Evolutionary conservation across 2,797 vertebrate genomes (phyloP).

Genomic region (Salarias fasciatus): DNA sequence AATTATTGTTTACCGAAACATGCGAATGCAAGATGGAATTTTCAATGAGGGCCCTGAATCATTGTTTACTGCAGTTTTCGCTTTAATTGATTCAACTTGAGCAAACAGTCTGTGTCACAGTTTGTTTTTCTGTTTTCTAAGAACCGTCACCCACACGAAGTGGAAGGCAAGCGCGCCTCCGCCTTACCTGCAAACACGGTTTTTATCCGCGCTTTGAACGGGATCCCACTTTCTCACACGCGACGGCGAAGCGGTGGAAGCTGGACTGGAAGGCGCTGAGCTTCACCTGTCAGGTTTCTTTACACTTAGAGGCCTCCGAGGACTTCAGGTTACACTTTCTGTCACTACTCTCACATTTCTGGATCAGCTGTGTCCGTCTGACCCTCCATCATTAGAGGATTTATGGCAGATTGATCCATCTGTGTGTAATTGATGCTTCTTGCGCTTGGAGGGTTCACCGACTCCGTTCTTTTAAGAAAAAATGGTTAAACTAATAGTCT

Average conservation of each 20-base stretch:
- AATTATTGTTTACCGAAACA: constrained; percentile 78
- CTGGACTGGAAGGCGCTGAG: constrained; percentile 48
- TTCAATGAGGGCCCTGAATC: constrained; percentile 60
- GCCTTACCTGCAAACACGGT: too few species aligned
- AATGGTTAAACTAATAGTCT: too few species aligned
- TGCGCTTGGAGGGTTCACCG: background rate
- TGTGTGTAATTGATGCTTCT: background rate
- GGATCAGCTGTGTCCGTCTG: too few species aligned
- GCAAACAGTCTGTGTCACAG: constrained; percentile 72
- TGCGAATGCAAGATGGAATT: constrained; percentile 70
- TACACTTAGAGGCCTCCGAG: constrained; percentile 9
- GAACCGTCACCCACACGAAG: background rate
- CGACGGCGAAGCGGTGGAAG: constrained; percentile 21
- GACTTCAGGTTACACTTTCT: constrained; percentile 7
- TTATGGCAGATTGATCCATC: background rate
- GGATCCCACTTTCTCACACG: too few species aligned
- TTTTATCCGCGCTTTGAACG: too few species aligned
- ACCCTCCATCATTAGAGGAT: background rate
- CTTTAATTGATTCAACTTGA: constrained; percentile 81
- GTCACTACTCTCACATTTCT: too few species aligned
- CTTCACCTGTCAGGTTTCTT: constrained; percentile 41
- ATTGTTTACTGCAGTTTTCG: constrained; percentile 41
- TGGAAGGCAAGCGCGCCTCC: background rate
- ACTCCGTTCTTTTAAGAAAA: too few species aligned
- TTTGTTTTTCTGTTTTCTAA: constrained; percentile 66